Evolutionary conservation across 2,888 invertebrate species (phyloP).

Genomic region (Carterocephalus palaemon): DNA sequence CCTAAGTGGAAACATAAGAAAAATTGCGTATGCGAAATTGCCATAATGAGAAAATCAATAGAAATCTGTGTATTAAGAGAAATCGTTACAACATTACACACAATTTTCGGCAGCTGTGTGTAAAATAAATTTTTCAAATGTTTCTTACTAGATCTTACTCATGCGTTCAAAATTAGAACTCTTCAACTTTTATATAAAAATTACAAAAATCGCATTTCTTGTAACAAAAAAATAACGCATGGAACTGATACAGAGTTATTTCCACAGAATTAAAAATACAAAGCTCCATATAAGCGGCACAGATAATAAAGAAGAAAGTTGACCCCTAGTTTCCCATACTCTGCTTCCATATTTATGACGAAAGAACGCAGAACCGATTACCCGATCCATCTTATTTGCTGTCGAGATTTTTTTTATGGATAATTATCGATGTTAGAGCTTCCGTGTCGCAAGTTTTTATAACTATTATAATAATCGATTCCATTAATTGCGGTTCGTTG

Average conservation of each 20-base stretch:
- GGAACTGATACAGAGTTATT: conserved; percentile 1
- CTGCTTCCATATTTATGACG: conserved; percentile 46
- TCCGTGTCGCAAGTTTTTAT: conserved; percentile 63
- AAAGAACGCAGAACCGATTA: conserved; percentile 51
- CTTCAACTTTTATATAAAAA: no score
- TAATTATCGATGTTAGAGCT: conserved; percentile 52
- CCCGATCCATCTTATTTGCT: conserved; percentile 57
- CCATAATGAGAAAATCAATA: neutral
- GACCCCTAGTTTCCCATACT: conserved; percentile 63
- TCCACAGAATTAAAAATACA: conserved; percentile 12
- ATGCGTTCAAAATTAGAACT: no score
- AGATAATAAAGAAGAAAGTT: conserved; percentile 56
- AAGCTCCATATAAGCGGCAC: conserved; percentile 18
- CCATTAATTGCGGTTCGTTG: conserved; percentile 54
- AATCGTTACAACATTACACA: neutral
- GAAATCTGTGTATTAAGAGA: neutral
- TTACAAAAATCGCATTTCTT: conserved; percentile 1
- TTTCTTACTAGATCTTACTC: neutral
- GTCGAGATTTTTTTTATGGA: conserved; percentile 49
- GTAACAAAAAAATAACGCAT: neutral
- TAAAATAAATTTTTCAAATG: no score
- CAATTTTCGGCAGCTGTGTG: no score
- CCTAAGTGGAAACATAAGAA: neutral
- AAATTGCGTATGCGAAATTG: neutral
- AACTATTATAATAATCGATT: conserved; percentile 56